Base-by-base conservation (phyloP, 2,797 vertebrate species). In the Adelosebastes latens region DNA sequence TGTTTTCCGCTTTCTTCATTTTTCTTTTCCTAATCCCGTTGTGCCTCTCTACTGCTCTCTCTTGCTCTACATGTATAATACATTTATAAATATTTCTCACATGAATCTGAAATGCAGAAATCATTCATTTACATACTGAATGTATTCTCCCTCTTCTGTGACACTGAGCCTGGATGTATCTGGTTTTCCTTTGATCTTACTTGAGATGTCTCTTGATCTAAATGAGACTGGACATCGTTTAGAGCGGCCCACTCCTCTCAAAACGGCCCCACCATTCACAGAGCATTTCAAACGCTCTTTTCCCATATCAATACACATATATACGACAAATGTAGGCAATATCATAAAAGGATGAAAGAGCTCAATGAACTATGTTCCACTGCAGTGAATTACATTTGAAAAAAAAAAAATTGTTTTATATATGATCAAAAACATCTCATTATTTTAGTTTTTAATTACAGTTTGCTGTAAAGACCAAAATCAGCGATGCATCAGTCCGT, bases 111-210 rank as follows among this genome's bases (percentile, higher is more conserved):
- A 88, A 84, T 82, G 80, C 77, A 87, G 71, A 86, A 81, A 76
- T 78, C 80, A 89, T 71, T 80, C 9, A 92, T 92, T 92, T 89
- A 68, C 92, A 91, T 89, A 83, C 34, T 75, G 72, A 89, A 88
- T 84, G 52, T 75, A 86, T 89, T 87, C 70, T 34, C 39, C 53
- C 63, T 67, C 86, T 82, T 39, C 65, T 74, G 66, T 69, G 71
- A 83, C 82, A 56, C 66, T n/a, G 53, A 81, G 72, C 34, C 29
- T 66, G 2, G 31, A 74, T 63, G 59, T 60, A 72, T 89, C 65
- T 75, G 62, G 31, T 65, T 67, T 80, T 60, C 73, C 92, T 91
- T 92, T 88, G 91, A 88, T 42, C 83, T 24, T 56, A 86, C 86
- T 89, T 85, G 71, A 89, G 81, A 79, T 83, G 56, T 69, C 88